Base-by-base conservation (phyloP, 2,888 invertebrate genomes). In the Achlya flavicornis region DNA sequence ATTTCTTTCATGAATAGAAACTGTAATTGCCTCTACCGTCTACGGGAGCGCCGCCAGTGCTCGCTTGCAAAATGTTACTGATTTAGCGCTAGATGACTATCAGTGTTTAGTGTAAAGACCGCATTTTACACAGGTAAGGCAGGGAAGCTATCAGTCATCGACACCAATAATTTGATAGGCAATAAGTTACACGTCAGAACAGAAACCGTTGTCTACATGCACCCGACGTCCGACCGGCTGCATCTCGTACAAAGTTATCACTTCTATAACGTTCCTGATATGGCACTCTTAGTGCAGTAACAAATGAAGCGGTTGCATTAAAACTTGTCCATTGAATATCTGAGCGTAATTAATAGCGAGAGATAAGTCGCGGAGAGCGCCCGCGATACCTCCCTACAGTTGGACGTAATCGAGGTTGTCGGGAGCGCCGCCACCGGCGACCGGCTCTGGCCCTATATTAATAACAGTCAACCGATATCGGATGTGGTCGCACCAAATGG, bases 301-400 rank as follows among this genome's bases (percentile, higher is more conserved):
- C 91, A 91, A 92, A 93, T 93, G 93, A 93, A 93, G 93, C 90
- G 88, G 91, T 93, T 89, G 93, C 92, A 92, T 93, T 93, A 92
- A 91, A 92, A 92, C 91, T 91, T 90, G 92, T 91, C 93, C 86
- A 78, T 83, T 84, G 88, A 88, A 89, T 92, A 92, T 91, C 92
- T 87, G 82, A 79, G 82, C 83, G 87, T 93, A 93, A 93, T 93
- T 92, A 93, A 93, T 93, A 93, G 92, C 85, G 79, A 76, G 80
- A 87, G 93, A 93, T 93, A 93, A 91, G 89, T 89, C 76, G 84
- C 79, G 78, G 83, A 84, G 90, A 85, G 86, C 84, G 85, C 76
- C 84, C 74, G 87, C 84, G 87, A 87, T 89, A 86, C 84, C 85
- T 84, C 76, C 75, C 79, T 78, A 76, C 77, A 84, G 84, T 73